These are phyloP conservation scores for Calvadosia cruxmelitensis DNA, from an alignment of 30 jellyfish, hydroid and myxozoan species.

Conservation along the genomic window DNA sequence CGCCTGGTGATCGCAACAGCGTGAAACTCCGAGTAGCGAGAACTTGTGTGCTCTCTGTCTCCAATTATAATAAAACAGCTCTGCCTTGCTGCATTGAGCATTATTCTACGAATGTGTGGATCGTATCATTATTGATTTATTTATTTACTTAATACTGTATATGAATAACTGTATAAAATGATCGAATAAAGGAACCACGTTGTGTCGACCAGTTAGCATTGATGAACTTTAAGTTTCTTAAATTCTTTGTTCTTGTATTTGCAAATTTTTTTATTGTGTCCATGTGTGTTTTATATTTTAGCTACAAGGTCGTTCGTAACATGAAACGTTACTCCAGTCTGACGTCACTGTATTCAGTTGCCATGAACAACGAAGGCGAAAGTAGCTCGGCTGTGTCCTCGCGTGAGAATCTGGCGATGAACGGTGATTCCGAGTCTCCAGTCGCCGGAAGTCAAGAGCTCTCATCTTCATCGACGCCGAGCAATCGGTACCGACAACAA, in stretches of 20 bases:
- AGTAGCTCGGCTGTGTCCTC: conserved; percentile 37
- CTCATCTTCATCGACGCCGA: neutral
- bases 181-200: no score
- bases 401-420: conserved; percentile 26
- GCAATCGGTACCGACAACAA: neutral
- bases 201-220: no score
- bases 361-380: conserved; percentile 26
- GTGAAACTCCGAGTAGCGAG: no score
- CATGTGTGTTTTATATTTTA: neutral
- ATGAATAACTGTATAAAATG: neutral
- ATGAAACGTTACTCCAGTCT: conserved; percentile 94
- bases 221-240: no score
- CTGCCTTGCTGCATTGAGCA: no score
- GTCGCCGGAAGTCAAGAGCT: neutral
- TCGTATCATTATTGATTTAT: no score
- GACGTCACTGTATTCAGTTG: conserved; percentile 89
- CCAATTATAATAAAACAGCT: no score
- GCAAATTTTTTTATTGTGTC: no score
- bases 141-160: no score
- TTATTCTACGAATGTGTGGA: no score
- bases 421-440: conserved; percentile 13
- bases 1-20: no score
- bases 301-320: conserved; percentile 82
- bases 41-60: no score
- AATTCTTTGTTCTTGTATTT: conserved; percentile 1